Evolutionary conservation across 2,888 invertebrate species (phyloP).

Genomic region (Pseudolycoriella hygida): DNA sequence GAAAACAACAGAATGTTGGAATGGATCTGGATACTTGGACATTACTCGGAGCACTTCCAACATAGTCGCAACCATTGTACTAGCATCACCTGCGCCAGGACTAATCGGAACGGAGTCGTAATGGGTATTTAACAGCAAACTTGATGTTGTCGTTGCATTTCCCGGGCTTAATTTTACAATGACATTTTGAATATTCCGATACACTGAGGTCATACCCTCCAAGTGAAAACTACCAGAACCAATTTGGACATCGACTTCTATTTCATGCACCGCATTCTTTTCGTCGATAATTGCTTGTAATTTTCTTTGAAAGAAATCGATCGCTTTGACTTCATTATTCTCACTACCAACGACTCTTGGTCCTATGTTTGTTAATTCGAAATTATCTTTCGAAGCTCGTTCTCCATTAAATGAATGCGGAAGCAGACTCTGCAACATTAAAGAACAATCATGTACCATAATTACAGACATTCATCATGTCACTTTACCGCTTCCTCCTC

Average conservation of each 20-base stretch:
- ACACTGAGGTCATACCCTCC: slow-evolving; percentile 65
- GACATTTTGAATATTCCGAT: slow-evolving; percentile 66
- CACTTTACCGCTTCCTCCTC: too few species aligned
- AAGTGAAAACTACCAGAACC: slow-evolving; percentile 51
- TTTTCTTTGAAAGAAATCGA: slow-evolving; percentile 38
- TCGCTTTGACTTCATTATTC: slow-evolving; percentile 59
- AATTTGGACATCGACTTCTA: slow-evolving; percentile 49
- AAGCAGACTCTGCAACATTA: slow-evolving; percentile 13
- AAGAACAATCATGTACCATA: too few species aligned
- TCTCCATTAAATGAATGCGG: slow-evolving; percentile 42
- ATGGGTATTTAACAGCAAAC: slow-evolving; percentile 74
- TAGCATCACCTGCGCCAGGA: slow-evolving; percentile 45
- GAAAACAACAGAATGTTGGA: slow-evolving; percentile 40
- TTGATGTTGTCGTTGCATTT: slow-evolving; percentile 11
- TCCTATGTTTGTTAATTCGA: slow-evolving; percentile 41
- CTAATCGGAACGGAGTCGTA: slow-evolving; percentile 78
- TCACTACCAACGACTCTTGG: slow-evolving; percentile 53
- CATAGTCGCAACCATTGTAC: slow-evolving; percentile 43
- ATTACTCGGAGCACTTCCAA: slow-evolving; percentile 37
- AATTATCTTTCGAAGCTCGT: slow-evolving; percentile 44
- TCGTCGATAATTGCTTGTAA: slow-evolving; percentile 32
- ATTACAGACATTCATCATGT: too few species aligned
- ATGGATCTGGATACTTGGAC: slow-evolving; percentile 23
- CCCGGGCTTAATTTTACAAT: slow-evolving; percentile 41
- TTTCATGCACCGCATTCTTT: slow-evolving; percentile 34